A percentile compares a stretch with the other conserved stretches of the same genome.
Conservation (phyloP, 1,140 invertebrate genomes). For the Eriocheir sinensis region DNA sequence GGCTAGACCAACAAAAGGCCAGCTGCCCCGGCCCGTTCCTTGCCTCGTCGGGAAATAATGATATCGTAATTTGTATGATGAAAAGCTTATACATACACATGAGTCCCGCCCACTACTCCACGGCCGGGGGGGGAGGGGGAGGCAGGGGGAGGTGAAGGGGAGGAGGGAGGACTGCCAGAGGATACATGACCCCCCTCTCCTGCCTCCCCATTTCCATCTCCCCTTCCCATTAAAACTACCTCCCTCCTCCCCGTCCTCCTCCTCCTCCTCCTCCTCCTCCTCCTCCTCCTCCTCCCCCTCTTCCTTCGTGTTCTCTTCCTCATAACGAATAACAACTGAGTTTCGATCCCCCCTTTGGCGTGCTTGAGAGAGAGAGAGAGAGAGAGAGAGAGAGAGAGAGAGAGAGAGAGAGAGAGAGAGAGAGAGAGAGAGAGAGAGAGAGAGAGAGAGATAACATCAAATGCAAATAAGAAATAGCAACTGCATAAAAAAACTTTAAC, state of each 20-base stretch:
- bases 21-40: constrained; percentile 55
- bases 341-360: not conserved
- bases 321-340: not conserved
- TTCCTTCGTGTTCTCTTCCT: not conserved
- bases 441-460: constrained; percentile 2
- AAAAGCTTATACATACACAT: constrained; percentile 77
- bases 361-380: constrained; percentile 17
- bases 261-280: not conserved
- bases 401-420: constrained; percentile 38
- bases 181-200: not conserved
- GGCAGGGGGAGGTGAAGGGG: not conserved
- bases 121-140: not conserved
- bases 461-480: not conserved
- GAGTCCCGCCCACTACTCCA: constrained; percentile 53
- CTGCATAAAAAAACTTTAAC: not conserved
- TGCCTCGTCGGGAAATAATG: constrained; percentile 66
- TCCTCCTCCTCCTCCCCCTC: not conserved
- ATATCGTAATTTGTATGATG: constrained; percentile 76
- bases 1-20: constrained; percentile 14
- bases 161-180: not conserved
- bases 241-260: not conserved
- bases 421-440: constrained; percentile 43
- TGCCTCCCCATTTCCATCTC: no score
- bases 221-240: not conserved
- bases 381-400: constrained; percentile 39